phyloP scores from a whole-genome alignment of 2,797 vertebrate species.

The Pseudocheirus occidentalis region DNA sequence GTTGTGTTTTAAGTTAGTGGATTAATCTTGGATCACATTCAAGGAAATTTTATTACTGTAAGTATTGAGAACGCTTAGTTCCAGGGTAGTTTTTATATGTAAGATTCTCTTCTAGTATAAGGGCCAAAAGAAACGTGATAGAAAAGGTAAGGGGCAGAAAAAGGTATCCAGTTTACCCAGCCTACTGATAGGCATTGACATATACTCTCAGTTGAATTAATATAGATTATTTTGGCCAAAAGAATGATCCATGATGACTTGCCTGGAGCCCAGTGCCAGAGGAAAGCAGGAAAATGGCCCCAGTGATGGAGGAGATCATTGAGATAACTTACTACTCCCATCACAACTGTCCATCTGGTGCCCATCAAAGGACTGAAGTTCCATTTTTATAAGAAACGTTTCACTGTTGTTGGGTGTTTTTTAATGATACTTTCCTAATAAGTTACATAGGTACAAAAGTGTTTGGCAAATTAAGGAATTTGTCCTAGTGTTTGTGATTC shows the following conservation, averaged over 20 bases:
- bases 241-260: background rate
- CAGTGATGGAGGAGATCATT: background rate
- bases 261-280: background rate
- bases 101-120: slow-evolving; percentile 10
- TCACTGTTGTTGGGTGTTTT: background rate
- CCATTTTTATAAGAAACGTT: background rate
- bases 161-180: background rate
- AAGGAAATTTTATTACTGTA: background rate
- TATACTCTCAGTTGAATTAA: background rate
- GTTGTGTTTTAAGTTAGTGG: background rate
- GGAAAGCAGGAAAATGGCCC: background rate
- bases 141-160: background rate
- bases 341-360: background rate
- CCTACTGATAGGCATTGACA: background rate
- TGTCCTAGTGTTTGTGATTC: slow-evolving; percentile 47
- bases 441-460: background rate
- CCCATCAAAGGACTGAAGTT: background rate
- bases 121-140: background rate
- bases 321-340: background rate
- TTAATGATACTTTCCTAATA: background rate
- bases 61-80: background rate
- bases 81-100: background rate
- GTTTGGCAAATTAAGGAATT: slow-evolving; percentile 39
- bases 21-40: background rate
- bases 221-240: slow-evolving; percentile 6